A percentile compares a stretch with the other conserved stretches of the same genome.
phyloP scores from a whole-genome alignment of 2,113 vertebrate genomes.

The Tringa solitaria region DNA sequence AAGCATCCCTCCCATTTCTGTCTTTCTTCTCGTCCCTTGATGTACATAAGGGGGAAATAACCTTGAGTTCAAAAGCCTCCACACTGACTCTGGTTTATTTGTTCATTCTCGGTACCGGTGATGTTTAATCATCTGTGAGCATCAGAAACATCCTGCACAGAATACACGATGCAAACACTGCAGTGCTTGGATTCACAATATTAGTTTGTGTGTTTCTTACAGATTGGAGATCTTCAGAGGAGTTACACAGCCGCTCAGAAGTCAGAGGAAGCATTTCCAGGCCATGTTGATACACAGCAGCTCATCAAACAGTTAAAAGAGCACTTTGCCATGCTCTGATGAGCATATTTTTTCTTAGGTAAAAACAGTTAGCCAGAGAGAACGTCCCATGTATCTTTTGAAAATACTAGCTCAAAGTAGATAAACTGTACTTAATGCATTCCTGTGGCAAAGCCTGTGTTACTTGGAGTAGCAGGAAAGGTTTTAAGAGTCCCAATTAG shows the following conservation, averaged over 20 bases:
- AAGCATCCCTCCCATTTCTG: neutral
- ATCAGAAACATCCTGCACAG: neutral
- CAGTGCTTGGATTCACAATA: neutral
- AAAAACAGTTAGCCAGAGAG: neutral
- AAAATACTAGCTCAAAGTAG: neutral
- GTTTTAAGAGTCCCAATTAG: neutral
- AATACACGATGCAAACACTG: neutral
- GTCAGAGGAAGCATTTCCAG: constrained; percentile 89
- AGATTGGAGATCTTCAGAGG: constrained; percentile 97
- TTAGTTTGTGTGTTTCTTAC: neutral
- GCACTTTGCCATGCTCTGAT: constrained; percentile 89
- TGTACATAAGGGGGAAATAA: neutral
- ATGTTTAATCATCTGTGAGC: neutral
- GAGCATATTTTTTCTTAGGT: neutral
- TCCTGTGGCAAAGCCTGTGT: neutral
- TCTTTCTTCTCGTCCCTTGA: neutral
- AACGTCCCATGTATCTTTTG: neutral
- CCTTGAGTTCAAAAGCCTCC: neutral
- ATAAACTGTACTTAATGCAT: neutral
- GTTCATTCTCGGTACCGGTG: neutral
- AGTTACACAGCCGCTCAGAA: constrained; percentile 89
- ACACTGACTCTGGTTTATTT: neutral
- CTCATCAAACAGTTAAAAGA: constrained; percentile 88
- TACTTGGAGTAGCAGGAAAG: neutral
- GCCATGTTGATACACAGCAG: constrained; percentile 91